phyloP scores from a whole-genome alignment of 2,113 vertebrate species.

The Semnornis frantzii region DNA sequence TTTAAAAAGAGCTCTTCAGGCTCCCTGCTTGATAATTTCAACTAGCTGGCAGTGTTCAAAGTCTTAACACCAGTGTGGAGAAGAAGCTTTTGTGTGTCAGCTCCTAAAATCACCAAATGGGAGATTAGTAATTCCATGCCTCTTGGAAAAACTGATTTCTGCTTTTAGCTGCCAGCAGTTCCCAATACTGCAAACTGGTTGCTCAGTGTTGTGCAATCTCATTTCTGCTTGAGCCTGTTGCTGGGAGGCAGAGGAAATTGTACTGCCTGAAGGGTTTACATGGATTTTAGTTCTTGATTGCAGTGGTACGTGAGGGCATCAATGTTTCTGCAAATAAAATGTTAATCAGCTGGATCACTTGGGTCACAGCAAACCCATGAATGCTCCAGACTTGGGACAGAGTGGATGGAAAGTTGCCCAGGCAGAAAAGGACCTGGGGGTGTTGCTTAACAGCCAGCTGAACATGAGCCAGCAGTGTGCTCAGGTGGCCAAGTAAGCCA shows the following conservation, averaged over 20 bases:
- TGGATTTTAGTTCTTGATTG: background rate
- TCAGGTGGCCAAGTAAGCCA: no score
- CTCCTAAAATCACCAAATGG: background rate
- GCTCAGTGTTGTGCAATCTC: rapidly evolving
- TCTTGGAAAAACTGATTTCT: background rate
- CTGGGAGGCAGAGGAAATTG: background rate
- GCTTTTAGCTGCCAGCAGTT: background rate
- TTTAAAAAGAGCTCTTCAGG: background rate
- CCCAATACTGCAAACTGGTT: background rate
- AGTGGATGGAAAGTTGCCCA: no score
- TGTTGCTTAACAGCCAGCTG: no score
- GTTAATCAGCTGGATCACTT: background rate
- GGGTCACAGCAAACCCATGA: no score
- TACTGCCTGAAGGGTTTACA: background rate
- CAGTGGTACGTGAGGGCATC: background rate
- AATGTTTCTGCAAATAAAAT: background rate
- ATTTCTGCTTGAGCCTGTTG: background rate
- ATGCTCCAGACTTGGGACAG: no score
- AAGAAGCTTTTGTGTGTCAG: background rate
- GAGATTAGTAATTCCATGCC: background rate
- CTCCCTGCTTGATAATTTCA: background rate
- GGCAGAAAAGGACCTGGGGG: no score
- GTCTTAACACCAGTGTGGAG: background rate
- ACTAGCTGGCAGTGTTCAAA: background rate
- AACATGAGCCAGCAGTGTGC: no score